Evolutionary conservation across 2,888 invertebrate genomes (phyloP), one percentile per base, ranked within the genome.

Genomic region (Drosophila heteroneura): DNA sequence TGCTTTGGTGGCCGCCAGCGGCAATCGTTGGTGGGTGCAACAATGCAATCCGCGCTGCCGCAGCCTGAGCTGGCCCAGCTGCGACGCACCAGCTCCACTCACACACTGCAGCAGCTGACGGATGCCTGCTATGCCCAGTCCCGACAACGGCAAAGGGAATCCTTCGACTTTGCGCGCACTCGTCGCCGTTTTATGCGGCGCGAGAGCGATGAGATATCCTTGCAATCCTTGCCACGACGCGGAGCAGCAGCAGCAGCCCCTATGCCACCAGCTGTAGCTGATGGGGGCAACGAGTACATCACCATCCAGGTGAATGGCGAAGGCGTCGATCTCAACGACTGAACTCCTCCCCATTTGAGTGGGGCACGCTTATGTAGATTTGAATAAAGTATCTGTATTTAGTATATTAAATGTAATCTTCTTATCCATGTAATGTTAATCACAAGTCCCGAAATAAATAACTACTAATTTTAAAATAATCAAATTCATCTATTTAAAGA

Each of bases 231-330:
- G 26, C 26, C 47, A 16, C 83, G 10, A 61, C 87, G 57, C 62
- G 74, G 0, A 53, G 82, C 19, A 51, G 80, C 26, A 4, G 49
- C 26, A 35, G 35, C 35, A 44, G 65, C 53, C 2, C 37, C 64
- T 0, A 30, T 52, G 14, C 53, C 69, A 1, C 51, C 70, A 14
- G 70, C 47, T 2, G 59, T 54, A 3, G 41, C 54, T 66, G 26
- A 47, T 6, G 81, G 80, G 14, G 53, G 57, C 16, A 68, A 77
- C 37, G 82, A 83, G 4, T 65, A 68, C 52, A 79, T 79, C 14
- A 86, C 82, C 53, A 89, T 80, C 19, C 91, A 92, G 78, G 74
- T 93, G 19, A 92, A 92, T 56, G 92, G 92, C 1, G 87, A 92
- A 53, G 92, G 91, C 14, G 76, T 92, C 5, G 77, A 91, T 33